Conservation (phyloP, 1,140 invertebrate species). For the Globodera ellingtonae region DNA sequence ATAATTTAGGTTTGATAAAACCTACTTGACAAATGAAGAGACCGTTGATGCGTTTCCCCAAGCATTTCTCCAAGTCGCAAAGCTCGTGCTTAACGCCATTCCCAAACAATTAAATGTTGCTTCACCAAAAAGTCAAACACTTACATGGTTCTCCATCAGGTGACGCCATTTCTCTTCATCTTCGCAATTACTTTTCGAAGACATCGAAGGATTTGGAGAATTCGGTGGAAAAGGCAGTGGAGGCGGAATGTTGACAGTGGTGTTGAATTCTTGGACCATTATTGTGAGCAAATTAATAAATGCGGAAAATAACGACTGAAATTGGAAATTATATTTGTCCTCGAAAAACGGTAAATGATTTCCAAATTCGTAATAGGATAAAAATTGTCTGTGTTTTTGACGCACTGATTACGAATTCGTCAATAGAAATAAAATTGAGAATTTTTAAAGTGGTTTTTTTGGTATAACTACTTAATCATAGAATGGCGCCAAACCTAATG, state of each 20-base stretch:
- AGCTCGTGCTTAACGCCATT: neutral
- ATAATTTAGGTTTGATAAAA: neutral
- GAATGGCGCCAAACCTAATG: no score
- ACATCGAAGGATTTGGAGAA: conserved; percentile 10
- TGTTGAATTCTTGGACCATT: neutral
- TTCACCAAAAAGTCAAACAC: neutral
- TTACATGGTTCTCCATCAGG: conserved; percentile 15
- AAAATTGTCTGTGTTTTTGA: no score
- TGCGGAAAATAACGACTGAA: no score
- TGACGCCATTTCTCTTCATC: conserved; percentile 14
- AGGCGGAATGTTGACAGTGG: neutral
- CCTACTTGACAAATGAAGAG: conserved; percentile 20
- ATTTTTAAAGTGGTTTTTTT: no score
- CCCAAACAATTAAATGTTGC: neutral
- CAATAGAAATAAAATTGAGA: no score
- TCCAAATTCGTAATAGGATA: no score
- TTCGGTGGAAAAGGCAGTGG: neutral
- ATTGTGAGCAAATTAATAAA: neutral
- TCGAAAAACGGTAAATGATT: no score
- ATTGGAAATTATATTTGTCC: no score
- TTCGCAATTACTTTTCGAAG: conserved; percentile 20
- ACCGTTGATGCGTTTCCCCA: conserved; percentile 16
- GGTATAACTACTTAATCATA: no score
- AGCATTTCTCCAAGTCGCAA: conserved; percentile 12
- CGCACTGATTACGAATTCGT: no score